phyloP scores from a whole-genome alignment of 2,888 invertebrate species.

The Opisthograptis luteolata region DNA sequence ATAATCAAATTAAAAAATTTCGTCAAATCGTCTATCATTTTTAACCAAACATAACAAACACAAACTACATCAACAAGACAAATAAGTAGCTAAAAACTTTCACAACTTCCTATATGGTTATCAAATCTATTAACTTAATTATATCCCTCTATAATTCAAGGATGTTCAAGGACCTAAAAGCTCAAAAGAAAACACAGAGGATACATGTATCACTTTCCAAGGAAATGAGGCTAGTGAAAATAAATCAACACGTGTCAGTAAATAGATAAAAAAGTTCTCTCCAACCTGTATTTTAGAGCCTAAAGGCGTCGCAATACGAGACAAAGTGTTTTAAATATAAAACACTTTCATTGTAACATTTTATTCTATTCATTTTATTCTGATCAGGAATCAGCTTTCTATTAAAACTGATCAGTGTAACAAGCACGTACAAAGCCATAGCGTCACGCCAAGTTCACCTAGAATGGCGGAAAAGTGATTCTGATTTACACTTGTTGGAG shows the following conservation, averaged over 20 bases:
- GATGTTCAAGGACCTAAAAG: too few relatives aligned
- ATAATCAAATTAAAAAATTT: neutral
- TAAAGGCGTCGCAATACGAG: conserved; percentile 21
- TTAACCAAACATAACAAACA: neutral
- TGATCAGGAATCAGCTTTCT: conserved; percentile 33
- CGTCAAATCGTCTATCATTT: conserved; percentile 2
- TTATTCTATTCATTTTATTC: too few relatives aligned
- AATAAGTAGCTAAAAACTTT: conserved; percentile 5
- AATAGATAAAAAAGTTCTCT: neutral
- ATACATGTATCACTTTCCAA: conserved; percentile 31
- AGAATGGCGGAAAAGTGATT: conserved; percentile 18
- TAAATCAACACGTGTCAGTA: conserved; percentile 22
- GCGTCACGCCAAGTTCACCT: conserved; percentile 4
- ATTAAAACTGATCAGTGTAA: conserved; percentile 16
- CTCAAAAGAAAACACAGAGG: too few relatives aligned
- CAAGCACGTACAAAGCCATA: conserved; percentile 8
- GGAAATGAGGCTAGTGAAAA: conserved; percentile 26
- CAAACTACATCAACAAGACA: neutral
- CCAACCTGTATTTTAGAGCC: neutral
- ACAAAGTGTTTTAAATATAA: conserved; percentile 12
- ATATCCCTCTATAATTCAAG: too few relatives aligned
- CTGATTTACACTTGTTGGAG: conserved; percentile 6
- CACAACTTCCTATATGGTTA: too few relatives aligned
- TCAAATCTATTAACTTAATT: too few relatives aligned
- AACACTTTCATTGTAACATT: conserved; percentile 34